Conservation (phyloP, 1,140 invertebrate species). For the Cotesia vestalis region DNA sequence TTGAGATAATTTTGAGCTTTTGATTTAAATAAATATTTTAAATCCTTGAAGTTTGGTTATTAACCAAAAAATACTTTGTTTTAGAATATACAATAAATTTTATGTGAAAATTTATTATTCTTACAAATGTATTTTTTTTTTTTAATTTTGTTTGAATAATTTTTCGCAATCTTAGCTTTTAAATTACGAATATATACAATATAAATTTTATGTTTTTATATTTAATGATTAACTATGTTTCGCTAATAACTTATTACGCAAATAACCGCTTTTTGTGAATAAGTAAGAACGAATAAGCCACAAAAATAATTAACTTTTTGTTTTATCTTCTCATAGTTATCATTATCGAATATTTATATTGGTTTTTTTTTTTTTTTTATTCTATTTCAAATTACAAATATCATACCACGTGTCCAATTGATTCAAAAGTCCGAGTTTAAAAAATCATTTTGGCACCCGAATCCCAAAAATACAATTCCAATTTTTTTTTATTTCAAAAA, state of each 20-base stretch:
- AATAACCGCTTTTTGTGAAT: constrained; percentile 48
- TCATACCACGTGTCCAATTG: neutral
- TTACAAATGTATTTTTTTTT: no score
- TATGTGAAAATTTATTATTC: no score
- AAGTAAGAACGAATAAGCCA: constrained; percentile 52
- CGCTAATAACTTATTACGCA: constrained; percentile 49
- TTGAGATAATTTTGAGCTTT: no score
- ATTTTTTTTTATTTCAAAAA: neutral
- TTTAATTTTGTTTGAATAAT: no score
- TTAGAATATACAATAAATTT: neutral
- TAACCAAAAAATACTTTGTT: neutral
- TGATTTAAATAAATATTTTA: no score
- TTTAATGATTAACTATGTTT: constrained; percentile 29
- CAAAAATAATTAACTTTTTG: constrained; percentile 37
- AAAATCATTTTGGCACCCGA: constrained; percentile 29
- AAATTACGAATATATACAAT: constrained; percentile 31
- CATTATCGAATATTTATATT: no score
- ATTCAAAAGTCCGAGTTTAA: constrained; percentile 9
- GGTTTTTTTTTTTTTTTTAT: no score
- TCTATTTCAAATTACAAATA: no score
- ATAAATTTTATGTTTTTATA: neutral
- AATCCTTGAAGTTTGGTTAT: no score
- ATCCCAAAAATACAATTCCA: constrained; percentile 20
- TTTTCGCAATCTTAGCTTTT: neutral
- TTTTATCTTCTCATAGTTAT: neutral